A percentile compares a stretch with the other conserved stretches of the same genome.
These are phyloP conservation scores for Gorsachius goisagi DNA, from an alignment of 2,113 vertebrate genomes.

Conservation along the genomic window DNA sequence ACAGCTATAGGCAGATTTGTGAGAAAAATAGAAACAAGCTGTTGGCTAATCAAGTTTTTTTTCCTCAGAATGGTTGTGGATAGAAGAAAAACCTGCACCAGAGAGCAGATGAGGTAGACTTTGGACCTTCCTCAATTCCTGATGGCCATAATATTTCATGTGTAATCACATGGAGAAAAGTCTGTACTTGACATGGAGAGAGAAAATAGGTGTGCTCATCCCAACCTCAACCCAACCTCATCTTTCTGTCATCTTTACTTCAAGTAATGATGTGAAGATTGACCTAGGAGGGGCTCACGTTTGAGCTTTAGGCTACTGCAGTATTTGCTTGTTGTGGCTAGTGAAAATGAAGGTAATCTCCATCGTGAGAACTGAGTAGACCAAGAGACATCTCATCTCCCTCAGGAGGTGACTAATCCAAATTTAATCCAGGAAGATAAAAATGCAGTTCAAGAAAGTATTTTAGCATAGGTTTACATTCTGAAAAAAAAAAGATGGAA, in stretches of 20 bases:
- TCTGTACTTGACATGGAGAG: background rate
- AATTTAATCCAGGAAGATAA: conserved; percentile 8
- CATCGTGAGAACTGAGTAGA: background rate
- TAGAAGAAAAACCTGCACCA: background rate
- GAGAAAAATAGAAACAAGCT: background rate
- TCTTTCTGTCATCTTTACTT: background rate
- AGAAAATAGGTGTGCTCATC: background rate
- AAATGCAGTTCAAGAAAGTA: background rate
- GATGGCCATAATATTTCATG: background rate
- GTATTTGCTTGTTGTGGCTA: background rate
- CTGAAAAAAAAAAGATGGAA: background rate
- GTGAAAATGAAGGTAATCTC: background rate
- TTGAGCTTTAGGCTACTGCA: background rate
- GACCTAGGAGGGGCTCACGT: background rate
- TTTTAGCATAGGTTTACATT: background rate
- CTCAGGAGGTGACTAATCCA: conserved; percentile 12
- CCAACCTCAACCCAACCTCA: background rate
- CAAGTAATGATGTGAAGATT: background rate
- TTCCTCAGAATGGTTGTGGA: background rate
- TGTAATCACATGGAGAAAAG: background rate
- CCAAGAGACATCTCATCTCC: background rate
- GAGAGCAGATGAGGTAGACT: background rate
- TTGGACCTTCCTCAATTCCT: background rate
- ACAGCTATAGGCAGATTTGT: background rate
- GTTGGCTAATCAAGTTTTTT: background rate